A percentile compares a stretch with the other conserved stretches of the same genome.
These are phyloP conservation scores for Spicauda simplicius DNA, from an alignment of 2,888 invertebrate genomes.

Conservation along the genomic window DNA sequence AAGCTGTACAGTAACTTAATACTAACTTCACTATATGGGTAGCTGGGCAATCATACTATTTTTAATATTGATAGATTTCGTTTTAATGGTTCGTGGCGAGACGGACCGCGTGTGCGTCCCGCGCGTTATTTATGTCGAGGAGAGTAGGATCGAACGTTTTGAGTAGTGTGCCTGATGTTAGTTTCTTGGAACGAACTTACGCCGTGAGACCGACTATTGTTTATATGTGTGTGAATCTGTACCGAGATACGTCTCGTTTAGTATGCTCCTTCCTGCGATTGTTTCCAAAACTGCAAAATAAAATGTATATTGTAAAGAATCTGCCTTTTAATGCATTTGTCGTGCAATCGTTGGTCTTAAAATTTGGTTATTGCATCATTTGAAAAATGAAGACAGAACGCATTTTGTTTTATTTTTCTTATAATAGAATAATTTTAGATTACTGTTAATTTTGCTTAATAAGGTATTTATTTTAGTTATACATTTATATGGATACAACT, in stretches of 20 bases:
- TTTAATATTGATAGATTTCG: slow-evolving; percentile 71
- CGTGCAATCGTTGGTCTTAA: slow-evolving; percentile 56
- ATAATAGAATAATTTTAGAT: slow-evolving; percentile 65
- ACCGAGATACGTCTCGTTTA: slow-evolving; percentile 43
- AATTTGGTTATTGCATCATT: slow-evolving; percentile 49
- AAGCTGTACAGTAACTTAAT: slow-evolving; percentile 79
- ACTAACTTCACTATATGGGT: slow-evolving; percentile 82
- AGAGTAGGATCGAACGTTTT: slow-evolving; percentile 55
- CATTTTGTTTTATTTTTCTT: slow-evolving; percentile 67
- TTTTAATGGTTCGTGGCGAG: slow-evolving; percentile 62
- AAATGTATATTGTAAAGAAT: slow-evolving; percentile 67
- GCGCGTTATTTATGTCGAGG: slow-evolving; percentile 54
- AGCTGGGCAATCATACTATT: slow-evolving; percentile 83
- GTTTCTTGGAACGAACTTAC: slow-evolving; percentile 43
- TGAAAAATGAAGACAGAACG: slow-evolving; percentile 59
- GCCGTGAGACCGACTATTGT: slow-evolving; percentile 40
- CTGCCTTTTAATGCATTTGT: slow-evolving; percentile 80
- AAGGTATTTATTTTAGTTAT: slow-evolving; percentile 85
- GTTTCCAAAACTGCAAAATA: slow-evolving; percentile 62
- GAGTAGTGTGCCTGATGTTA: slow-evolving; percentile 56
- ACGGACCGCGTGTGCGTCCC: slow-evolving; percentile 65
- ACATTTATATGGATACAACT: slow-evolving; percentile 80
- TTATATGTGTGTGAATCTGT: slow-evolving; percentile 45
- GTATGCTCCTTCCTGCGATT: slow-evolving; percentile 48
- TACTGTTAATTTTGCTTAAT: slow-evolving; percentile 78